A percentile compares a stretch with the other conserved stretches of the same genome.
Conservation (phyloP, 2,888 invertebrate species). For the Leptinotarsa tumamoca region DNA sequence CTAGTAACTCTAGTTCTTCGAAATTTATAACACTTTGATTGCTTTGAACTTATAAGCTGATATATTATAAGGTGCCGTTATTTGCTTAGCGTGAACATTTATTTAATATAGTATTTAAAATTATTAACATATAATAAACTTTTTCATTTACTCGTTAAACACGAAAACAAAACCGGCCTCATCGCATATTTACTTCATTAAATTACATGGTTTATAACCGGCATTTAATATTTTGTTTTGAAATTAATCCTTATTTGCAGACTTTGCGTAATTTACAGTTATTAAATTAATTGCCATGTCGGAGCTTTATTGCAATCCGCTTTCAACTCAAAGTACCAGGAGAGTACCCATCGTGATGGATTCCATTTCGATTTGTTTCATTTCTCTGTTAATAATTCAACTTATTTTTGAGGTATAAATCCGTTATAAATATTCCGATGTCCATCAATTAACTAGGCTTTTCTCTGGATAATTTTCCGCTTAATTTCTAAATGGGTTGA, state of each 20-base stretch:
- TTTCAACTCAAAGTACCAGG: not conserved
- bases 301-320: slow-evolving; percentile 16
- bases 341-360: not conserved
- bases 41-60: slow-evolving; percentile 35
- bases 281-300: slow-evolving; percentile 40
- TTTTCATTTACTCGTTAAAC: slow-evolving; percentile 45
- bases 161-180: slow-evolving; percentile 44
- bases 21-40: slow-evolving; percentile 38
- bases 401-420: not conserved
- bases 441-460: too few relatives aligned
- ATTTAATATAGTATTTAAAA: slow-evolving; percentile 54
- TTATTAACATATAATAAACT: slow-evolving; percentile 46
- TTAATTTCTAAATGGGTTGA: too few relatives aligned
- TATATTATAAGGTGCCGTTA: slow-evolving; percentile 45
- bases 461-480: too few relatives aligned
- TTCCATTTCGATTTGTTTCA: not conserved
- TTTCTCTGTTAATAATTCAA: not conserved
- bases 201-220: slow-evolving; percentile 44
- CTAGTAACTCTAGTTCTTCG: not conserved
- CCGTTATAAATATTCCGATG: too few relatives aligned
- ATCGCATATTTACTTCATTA: slow-evolving; percentile 47
- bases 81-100: slow-evolving; percentile 41
- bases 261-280: slow-evolving; percentile 42
- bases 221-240: slow-evolving; percentile 42
- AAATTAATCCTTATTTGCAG: slow-evolving; percentile 46